phyloP scores from a whole-genome alignment of 2,797 vertebrate species.

The Xiphophorus birchmanni region DNA sequence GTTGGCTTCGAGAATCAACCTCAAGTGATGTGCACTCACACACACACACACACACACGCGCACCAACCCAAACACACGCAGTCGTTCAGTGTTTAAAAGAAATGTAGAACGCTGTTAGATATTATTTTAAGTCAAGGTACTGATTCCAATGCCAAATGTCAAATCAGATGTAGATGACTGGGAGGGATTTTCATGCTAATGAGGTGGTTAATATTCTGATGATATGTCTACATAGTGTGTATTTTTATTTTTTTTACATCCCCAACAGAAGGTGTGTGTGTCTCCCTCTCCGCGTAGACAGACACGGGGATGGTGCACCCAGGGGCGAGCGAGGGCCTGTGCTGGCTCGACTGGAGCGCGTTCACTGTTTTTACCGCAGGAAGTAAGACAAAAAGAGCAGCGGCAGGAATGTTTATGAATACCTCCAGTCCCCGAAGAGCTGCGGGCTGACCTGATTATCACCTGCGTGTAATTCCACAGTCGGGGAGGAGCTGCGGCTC shows the following conservation, averaged over 20 bases:
- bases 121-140: slow-evolving; percentile 77
- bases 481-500: slow-evolving; percentile 78
- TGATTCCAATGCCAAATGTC: slow-evolving; percentile 85
- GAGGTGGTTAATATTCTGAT: slow-evolving; percentile 80
- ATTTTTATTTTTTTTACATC: slow-evolving; percentile 71
- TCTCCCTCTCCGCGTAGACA: slow-evolving; percentile 61
- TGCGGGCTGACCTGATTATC: slow-evolving; percentile 84
- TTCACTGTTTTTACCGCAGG: slow-evolving; percentile 79
- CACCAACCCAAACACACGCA: slow-evolving; percentile 30
- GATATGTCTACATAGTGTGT: slow-evolving; percentile 79
- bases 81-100: slow-evolving; percentile 73
- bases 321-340: slow-evolving; percentile 69
- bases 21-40: slow-evolving; percentile 64
- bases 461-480: slow-evolving; percentile 84
- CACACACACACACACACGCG: slow-evolving; percentile 25
- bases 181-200: slow-evolving; percentile 85
- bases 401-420: slow-evolving; percentile 84
- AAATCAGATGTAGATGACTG: slow-evolving; percentile 82
- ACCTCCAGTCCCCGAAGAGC: slow-evolving; percentile 80
- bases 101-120: slow-evolving; percentile 82
- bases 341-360: slow-evolving; percentile 67
- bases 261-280: slow-evolving; percentile 63
- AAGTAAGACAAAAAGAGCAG: slow-evolving; percentile 79
- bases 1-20: slow-evolving; percentile 74
- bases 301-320: slow-evolving; percentile 71